A percentile compares a stretch with the other conserved stretches of the same genome.
These are phyloP conservation scores for Choristoneura rosaceana DNA, from an alignment of 2,888 invertebrate genomes.

Conservation along the genomic window DNA sequence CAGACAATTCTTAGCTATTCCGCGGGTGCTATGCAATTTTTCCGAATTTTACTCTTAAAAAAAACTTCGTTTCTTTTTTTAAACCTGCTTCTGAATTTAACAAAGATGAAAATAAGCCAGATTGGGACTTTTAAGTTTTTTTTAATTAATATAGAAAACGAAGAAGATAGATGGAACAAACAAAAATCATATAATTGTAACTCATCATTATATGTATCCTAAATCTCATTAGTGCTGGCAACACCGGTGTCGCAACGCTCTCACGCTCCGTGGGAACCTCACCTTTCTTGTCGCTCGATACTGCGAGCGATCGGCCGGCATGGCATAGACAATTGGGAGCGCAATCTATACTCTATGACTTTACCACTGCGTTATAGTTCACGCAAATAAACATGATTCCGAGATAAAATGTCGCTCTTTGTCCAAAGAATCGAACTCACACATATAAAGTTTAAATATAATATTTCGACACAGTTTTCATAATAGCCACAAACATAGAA, in stretches of 20 bases:
- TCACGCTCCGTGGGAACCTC: slow-evolving; percentile 66
- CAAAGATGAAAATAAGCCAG: too few relatives aligned
- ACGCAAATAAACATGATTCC: not conserved
- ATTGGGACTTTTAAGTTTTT: too few relatives aligned
- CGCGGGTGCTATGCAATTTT: too few relatives aligned
- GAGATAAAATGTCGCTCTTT: too few relatives aligned
- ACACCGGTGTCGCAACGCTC: slow-evolving; percentile 48
- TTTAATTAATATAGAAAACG: too few relatives aligned
- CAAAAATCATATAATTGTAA: not conserved
- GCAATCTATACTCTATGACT: slow-evolving; percentile 40
- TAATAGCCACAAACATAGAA: not conserved
- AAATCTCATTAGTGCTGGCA: slow-evolving; percentile 19
- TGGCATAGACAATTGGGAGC: slow-evolving; percentile 48
- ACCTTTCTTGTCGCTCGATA: slow-evolving; percentile 53
- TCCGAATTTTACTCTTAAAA: too few relatives aligned
- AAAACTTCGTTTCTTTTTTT: too few relatives aligned
- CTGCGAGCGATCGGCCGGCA: slow-evolving; percentile 46
- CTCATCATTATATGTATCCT: slow-evolving; percentile 7
- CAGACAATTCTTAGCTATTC: too few relatives aligned
- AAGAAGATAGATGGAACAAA: not conserved
- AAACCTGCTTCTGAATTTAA: too few relatives aligned
- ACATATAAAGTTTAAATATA: too few relatives aligned
- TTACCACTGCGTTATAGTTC: not conserved
- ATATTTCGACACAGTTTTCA: too few relatives aligned
- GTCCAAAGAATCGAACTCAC: too few relatives aligned